phyloP scores from a whole-genome alignment of 1,140 invertebrate species.

The Drosophila pachea region DNA sequence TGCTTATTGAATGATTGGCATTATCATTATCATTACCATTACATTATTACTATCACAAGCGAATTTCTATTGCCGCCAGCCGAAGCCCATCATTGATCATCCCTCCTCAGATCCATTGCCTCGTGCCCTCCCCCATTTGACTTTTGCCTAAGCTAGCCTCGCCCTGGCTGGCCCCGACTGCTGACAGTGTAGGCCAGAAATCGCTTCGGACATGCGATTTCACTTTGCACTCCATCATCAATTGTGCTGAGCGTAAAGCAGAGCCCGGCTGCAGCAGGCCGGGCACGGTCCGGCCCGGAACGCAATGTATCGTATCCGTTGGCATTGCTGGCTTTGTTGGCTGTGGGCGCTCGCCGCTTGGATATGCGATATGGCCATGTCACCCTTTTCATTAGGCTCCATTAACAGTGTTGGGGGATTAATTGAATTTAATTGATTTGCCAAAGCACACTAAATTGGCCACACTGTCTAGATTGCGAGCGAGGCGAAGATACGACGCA shows the following conservation, averaged over 20 bases:
- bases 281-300: conserved; percentile 50
- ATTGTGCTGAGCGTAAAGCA: conserved; percentile 19
- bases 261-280: neutral
- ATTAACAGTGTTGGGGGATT: conserved; percentile 78
- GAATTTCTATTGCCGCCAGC: too few relatives aligned
- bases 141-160: neutral
- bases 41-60: too few relatives aligned
- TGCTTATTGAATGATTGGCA: neutral
- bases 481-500: conserved; percentile 39
- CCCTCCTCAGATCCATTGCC: too few relatives aligned
- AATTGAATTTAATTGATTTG: conserved; percentile 79
- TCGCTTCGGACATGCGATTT: conserved; percentile 72
- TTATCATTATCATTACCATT: neutral
- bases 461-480: conserved; percentile 75
- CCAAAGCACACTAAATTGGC: conserved; percentile 79
- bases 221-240: conserved; percentile 46
- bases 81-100: too few relatives aligned
- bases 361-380: conserved; percentile 67
- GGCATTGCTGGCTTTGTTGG: conserved; percentile 17
- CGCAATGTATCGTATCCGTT: conserved; percentile 72
- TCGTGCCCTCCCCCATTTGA: too few relatives aligned
- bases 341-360: conserved; percentile 34
- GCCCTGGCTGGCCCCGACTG: conserved; percentile 1
- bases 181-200: conserved; percentile 55
- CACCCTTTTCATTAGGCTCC: conserved; percentile 79